phyloP scores from a whole-genome alignment of 2,113 vertebrate genomes.

The Cryptomyrus ogoouensis region DNA sequence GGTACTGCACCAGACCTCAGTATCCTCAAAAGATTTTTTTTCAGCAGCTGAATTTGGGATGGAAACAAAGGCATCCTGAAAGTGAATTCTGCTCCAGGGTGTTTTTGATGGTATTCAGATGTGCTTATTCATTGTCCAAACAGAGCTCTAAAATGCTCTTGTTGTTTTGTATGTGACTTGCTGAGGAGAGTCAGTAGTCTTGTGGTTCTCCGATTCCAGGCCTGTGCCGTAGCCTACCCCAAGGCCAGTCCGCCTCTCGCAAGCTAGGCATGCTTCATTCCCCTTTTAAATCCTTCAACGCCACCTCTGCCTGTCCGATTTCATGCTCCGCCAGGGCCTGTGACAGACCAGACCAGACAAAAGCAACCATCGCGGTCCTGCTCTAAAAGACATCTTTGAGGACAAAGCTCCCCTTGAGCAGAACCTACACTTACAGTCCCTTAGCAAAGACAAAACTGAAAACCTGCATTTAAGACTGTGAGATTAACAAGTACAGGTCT shows the following conservation, averaged over 20 bases:
- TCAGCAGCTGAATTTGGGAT: background rate
- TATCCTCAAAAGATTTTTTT: background rate
- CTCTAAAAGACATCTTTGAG: background rate
- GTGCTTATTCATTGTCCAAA: conserved; percentile 31
- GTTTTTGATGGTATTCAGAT: conserved; percentile 23
- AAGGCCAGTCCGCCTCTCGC: background rate
- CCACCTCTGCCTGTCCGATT: background rate
- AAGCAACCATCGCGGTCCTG: background rate
- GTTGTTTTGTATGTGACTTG: conserved; percentile 7
- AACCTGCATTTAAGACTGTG: background rate
- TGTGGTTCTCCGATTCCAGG: background rate
- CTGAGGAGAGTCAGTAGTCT: conserved; percentile 29
- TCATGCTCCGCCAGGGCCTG: background rate
- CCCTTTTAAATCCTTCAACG: background rate
- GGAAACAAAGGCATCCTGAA: background rate
- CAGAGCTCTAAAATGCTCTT: conserved; percentile 26
- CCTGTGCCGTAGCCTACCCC: background rate
- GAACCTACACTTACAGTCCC: background rate
- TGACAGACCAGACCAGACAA: background rate
- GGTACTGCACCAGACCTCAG: background rate
- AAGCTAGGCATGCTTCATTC: background rate
- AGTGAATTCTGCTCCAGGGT: conserved; percentile 25
- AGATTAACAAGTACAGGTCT: background rate
- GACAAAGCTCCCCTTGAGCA: background rate
- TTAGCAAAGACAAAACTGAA: background rate